A percentile compares a stretch with the other conserved stretches of the same genome.
These are phyloP conservation scores for Grammomys dolichurus DNA, from an alignment of 2,113 vertebrate species.

Conservation along the genomic window DNA sequence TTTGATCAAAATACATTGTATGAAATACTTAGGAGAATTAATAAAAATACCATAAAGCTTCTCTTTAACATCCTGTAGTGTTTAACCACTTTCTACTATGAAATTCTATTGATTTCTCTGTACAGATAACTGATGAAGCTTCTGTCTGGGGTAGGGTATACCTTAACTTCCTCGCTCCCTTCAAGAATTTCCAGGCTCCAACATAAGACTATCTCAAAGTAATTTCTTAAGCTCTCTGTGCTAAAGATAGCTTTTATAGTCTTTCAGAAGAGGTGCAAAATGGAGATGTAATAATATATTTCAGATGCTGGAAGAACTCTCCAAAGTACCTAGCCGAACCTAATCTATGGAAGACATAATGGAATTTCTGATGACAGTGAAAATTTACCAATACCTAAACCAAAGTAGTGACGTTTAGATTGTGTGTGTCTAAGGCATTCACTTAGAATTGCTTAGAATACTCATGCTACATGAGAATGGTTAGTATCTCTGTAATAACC, in stretches of 20 bases:
- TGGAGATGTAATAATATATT: neutral
- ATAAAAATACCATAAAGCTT: neutral
- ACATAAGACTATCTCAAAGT: neutral
- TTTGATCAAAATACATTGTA: neutral
- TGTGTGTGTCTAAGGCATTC: neutral
- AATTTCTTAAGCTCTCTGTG: neutral
- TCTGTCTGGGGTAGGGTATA: neutral
- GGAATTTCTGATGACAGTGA: constrained; percentile 9
- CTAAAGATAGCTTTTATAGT: neutral
- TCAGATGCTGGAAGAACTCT: neutral
- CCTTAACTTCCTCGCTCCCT: neutral
- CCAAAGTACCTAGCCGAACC: neutral
- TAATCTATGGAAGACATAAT: neutral
- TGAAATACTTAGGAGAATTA: neutral
- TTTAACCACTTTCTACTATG: neutral
- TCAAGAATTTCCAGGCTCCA: constrained; percentile 11
- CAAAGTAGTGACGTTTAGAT: neutral
- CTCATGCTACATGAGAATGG: neutral
- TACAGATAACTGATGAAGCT: neutral
- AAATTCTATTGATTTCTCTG: neutral
- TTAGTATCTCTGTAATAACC: neutral
- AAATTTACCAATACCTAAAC: constrained; percentile 38
- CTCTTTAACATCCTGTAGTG: neutral
- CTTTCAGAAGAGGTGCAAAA: neutral
- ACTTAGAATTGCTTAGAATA: neutral